Evolutionary conservation across 1,140 invertebrate genomes (phyloP), one percentile per base, ranked within the genome.

Genomic region (Elymnias hypermnestra): DNA sequence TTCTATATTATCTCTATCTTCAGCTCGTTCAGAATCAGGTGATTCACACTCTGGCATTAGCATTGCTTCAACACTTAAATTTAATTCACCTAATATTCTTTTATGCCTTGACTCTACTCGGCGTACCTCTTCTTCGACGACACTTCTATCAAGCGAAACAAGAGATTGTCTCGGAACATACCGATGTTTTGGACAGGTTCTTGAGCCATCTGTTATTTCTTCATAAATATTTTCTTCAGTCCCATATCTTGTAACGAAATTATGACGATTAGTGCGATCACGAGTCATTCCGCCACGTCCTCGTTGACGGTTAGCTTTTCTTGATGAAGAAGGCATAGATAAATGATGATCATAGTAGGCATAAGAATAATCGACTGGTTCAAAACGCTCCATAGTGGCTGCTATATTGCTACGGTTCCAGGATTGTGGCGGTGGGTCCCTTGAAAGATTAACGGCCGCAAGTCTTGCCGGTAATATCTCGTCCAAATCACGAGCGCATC

Each of bases 191-290:
- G 84, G 88, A 76, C 63, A 89, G 13, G 68, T 81, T 72, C 81
- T 79, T 46, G 85, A 84, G 51, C 87, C 88, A 44, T 91, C 90
- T 43, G 88, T 92, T 61, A 95, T 95, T 87, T 95, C 94, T 84
- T 95, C 94, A 72, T 95, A 95, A 68, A 95, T 94, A 73, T 95
- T 95, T 84, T 95, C 94, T 72, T 93, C 91, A 7, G 92, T 94
- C 12, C 93, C 93, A 63, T 94, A 94, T 47, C 92, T 87, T 3
- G 92, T 94, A 13, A 93, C 90, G 60, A 92, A 94, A 25, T 92
- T 93, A 62, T 93, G 92, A 44, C 84, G 63, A 49, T 53, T 59
- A 13, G 72, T 67, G 66, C 77, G 59, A 40, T 85, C 78, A 79
- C 85, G 77, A 48, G 68, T 79, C 64, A 85, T 62, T 49, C 70